Evolutionary conservation across 2,888 invertebrate genomes (phyloP), one percentile per base, ranked within the genome.

Genomic region (Dioctria rufipes): DNA sequence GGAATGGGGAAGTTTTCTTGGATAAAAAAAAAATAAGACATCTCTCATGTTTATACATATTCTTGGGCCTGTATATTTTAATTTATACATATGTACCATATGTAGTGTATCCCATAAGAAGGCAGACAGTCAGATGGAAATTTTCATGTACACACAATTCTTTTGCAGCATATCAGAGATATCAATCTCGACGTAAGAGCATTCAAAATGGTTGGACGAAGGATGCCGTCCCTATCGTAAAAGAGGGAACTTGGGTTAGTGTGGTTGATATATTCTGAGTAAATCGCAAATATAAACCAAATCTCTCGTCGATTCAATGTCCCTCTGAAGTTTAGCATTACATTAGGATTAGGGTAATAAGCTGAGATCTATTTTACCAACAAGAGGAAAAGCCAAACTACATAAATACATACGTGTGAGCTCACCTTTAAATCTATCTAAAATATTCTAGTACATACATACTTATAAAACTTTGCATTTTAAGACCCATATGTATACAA

Each of bases 281-380:
- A n/a, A 58, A 43, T 73, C 73, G 42, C 42, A 73, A 73, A 73
- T 73, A 73, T 58, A 67, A 73, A 61, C 25, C 73, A 58, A 73
- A 73, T 73, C 58, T 73, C 73, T 58, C 73, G 37, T 13, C 5
- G 73, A 73, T 73, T 73, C 58, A 73, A 73, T 73, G 73, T 11
- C 58, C 11, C 25, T 58, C 42, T 73, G 58, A 73, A 73, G 58
- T 73, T 73, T 73, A 39, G 54, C 58, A 60, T 58, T 58, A 73
- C 58, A 73, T 58, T 58, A 58, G 25, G 25, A 25, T 4, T 3
- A 42, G 25, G 25, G 25, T 25, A 42, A 42, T 54, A 73, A 60
- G 58, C 39, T 73, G 58, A 58, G 60, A 60, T 58, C 8, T 40
- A 46, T 60, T 73, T 40, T 42, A n/a, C 54, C 11, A 54, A 54